Conservation (phyloP, 2,113 vertebrate species). For the Lates calcarifer region DNA sequence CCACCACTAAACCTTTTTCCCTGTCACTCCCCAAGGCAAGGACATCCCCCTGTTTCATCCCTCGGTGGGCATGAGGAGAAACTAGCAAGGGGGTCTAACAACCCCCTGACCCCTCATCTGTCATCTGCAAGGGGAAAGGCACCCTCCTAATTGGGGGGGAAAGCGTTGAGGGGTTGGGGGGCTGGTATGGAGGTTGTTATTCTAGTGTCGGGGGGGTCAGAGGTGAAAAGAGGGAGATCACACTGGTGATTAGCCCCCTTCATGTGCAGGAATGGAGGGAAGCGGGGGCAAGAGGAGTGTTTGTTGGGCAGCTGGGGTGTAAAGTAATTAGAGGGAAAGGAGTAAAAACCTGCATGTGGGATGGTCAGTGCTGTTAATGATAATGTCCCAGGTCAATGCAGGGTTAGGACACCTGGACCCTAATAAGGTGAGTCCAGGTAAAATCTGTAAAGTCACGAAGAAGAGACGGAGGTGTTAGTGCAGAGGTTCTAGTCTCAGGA, state of each 20-base stretch:
- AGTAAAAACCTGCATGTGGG: slow-evolving; percentile 19
- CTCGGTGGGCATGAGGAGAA: slow-evolving; percentile 57
- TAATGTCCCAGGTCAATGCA: slow-evolving; percentile 29
- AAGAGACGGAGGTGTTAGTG: neutral
- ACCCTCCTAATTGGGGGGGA: slow-evolving; percentile 78
- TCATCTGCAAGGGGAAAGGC: slow-evolving; percentile 79
- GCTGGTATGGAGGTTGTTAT: slow-evolving; percentile 78
- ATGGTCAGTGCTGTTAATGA: slow-evolving; percentile 25
- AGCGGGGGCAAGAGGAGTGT: slow-evolving; percentile 23
- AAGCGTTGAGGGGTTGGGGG: slow-evolving; percentile 60
- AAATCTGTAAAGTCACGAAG: neutral
- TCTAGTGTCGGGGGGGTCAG: slow-evolving; percentile 80
- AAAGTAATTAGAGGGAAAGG: slow-evolving; percentile 66
- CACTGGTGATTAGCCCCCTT: slow-evolving; percentile 79
- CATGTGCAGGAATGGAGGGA: slow-evolving; percentile 59
- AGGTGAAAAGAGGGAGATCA: slow-evolving; percentile 81
- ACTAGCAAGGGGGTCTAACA: slow-evolving; percentile 78
- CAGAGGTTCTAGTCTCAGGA: slow-evolving; percentile 49
- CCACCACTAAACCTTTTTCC: slow-evolving; percentile 58
- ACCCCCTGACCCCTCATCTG: slow-evolving; percentile 81
- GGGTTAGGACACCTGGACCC: slow-evolving; percentile 30
- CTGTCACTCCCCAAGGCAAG: slow-evolving; percentile 62
- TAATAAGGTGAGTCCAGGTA: slow-evolving; percentile 5
- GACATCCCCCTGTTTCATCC: slow-evolving; percentile 71
- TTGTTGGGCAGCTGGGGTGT: slow-evolving; percentile 62